phyloP scores from a whole-genome alignment of 2,888 invertebrate species.

The Drosophila paramelanica region DNA sequence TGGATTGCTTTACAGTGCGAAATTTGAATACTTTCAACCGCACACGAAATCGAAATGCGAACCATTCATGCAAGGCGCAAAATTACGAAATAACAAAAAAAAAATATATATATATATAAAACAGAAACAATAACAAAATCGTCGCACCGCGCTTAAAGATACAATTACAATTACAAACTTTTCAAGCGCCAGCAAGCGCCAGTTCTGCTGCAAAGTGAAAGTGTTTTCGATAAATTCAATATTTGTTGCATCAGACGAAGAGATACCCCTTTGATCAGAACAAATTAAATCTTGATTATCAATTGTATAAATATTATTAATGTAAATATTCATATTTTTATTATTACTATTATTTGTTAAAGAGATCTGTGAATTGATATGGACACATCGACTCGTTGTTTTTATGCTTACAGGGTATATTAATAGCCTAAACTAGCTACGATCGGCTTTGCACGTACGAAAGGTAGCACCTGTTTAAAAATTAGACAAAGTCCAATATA shows the following conservation, averaged over 20 bases:
- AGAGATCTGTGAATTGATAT: no score
- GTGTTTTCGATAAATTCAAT: slow-evolving; percentile 35
- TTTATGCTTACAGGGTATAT: neutral
- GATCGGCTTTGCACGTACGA: no score
- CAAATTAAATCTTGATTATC: no score
- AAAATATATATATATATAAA: slow-evolving; percentile 7
- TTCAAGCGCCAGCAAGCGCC: neutral
- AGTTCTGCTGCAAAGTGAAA: slow-evolving; percentile 56
- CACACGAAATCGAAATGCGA: slow-evolving; percentile 64
- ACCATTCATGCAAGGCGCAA: slow-evolving; percentile 66
- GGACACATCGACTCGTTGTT: no score
- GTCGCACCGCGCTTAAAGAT: slow-evolving; percentile 36
- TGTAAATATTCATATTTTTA: no score
- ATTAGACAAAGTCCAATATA: neutral
- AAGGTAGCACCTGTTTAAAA: neutral
- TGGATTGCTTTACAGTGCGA: slow-evolving; percentile 54
- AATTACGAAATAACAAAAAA: slow-evolving; percentile 34
- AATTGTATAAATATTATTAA: no score
- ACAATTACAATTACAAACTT: slow-evolving; percentile 54
- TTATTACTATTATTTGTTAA: no score
- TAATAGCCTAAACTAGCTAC: no score
- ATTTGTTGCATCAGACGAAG: slow-evolving; percentile 8
- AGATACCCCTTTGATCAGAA: neutral
- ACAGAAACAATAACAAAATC: neutral
- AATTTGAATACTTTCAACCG: slow-evolving; percentile 68